Conservation (phyloP, 2,113 vertebrate species). For the Semicossyphus pulcher region DNA sequence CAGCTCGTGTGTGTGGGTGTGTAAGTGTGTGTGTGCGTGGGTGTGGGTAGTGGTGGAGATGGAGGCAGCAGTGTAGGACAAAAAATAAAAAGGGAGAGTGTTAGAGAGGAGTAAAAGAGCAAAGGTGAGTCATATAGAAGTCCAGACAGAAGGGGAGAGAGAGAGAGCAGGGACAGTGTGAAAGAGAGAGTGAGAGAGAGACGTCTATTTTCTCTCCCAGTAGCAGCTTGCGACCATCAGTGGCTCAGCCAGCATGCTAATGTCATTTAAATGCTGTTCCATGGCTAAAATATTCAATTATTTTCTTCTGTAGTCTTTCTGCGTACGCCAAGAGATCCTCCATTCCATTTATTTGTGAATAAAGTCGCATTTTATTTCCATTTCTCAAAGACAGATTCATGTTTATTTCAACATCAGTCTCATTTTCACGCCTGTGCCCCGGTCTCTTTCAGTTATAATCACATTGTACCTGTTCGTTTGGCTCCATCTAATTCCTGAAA, state of each 20-base stretch:
- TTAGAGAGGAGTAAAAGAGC: constrained; percentile 36
- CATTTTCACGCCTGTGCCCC: no score
- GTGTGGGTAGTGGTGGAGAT: constrained; percentile 51
- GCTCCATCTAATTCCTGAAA: no score
- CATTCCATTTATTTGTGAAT: neutral
- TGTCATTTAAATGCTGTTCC: neutral
- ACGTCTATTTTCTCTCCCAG: constrained; percentile 5
- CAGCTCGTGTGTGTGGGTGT: constrained; percentile 20
- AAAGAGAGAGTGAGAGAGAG: neutral
- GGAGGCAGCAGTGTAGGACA: neutral
- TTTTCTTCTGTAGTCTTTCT: neutral
- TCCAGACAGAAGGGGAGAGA: neutral
- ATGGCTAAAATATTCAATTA: constrained; percentile 11
- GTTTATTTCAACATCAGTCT: no score
- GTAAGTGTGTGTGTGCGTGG: constrained; percentile 24
- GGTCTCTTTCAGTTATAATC: no score
- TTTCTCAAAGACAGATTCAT: no score
- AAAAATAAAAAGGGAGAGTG: neutral
- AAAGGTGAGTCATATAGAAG: constrained; percentile 38
- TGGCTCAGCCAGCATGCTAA: constrained; percentile 3
- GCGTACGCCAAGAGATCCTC: constrained; percentile 1
- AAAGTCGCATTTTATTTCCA: neutral
- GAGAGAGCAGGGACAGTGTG: neutral
- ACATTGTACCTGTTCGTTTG: no score
- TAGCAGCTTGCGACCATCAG: neutral